Evolutionary conservation across 2,888 invertebrate species (phyloP).

Genomic region (Brachypalpus laphriformis): DNA sequence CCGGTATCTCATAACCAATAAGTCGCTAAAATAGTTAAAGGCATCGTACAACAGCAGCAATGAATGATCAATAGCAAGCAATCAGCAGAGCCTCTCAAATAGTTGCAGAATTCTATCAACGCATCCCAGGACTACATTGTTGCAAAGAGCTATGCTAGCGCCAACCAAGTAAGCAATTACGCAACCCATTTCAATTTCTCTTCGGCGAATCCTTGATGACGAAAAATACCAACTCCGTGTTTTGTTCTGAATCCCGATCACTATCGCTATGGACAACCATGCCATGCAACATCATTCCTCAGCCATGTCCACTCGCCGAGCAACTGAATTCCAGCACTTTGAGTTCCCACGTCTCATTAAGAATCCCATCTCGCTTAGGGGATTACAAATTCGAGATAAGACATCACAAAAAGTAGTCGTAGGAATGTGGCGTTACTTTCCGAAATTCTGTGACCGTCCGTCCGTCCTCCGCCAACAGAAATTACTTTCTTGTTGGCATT

Average conservation of each 20-base stretch:
- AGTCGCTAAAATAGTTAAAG: too few species aligned
- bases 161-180: background rate
- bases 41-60: too few species aligned
- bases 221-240: slow-evolving; percentile 46
- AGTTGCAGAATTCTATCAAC: background rate
- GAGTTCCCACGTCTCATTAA: slow-evolving; percentile 80
- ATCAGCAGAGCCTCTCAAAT: background rate
- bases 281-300: slow-evolving; percentile 67
- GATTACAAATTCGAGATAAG: slow-evolving; percentile 72
- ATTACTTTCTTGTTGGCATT: slow-evolving; percentile 35
- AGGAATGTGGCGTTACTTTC: slow-evolving; percentile 63
- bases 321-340: slow-evolving; percentile 68
- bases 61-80: too few species aligned
- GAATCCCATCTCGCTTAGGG: slow-evolving; percentile 75
- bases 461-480: background rate
- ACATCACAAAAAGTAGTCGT: slow-evolving; percentile 33
- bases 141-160: background rate
- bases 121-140: background rate
- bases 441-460: slow-evolving; percentile 49
- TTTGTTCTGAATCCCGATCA: slow-evolving; percentile 46
- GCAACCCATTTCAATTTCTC: background rate
- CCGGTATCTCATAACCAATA: too few species aligned
- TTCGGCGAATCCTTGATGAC: slow-evolving; percentile 6
- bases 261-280: slow-evolving; percentile 54
- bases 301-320: slow-evolving; percentile 52